Evolutionary conservation across 2,797 vertebrate species (phyloP).

Genomic region (Nyctalus aviator): DNA sequence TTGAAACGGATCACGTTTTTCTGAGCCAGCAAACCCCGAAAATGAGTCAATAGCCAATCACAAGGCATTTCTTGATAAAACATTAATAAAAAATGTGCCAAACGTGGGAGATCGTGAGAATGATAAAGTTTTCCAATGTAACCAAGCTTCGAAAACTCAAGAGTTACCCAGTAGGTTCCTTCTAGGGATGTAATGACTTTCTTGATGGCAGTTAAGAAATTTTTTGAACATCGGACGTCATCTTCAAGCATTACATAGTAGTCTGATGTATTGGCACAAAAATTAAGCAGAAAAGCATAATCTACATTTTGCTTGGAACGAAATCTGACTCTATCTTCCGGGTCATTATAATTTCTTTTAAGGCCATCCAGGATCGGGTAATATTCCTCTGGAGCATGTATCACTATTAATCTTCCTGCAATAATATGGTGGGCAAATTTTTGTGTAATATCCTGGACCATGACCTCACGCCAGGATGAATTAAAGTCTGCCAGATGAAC

Average conservation of each 20-base stretch:
- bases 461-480: conserved; percentile 93
- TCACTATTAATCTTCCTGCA: conserved; percentile 95
- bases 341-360: conserved; percentile 99
- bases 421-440: conserved; percentile 99
- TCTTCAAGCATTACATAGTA: conserved; percentile 99
- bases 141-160: conserved; percentile 98
- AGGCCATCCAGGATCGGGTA: conserved; percentile 96
- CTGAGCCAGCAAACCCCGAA: conserved; percentile 95
- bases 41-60: conserved; percentile 98
- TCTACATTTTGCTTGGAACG: conserved; percentile 99
- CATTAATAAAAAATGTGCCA: conserved; percentile 98
- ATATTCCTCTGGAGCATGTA: conserved; percentile 95
- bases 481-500: conserved; percentile 98
- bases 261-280: conserved; percentile 97
- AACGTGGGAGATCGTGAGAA: conserved; percentile 95
- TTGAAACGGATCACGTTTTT: conserved; percentile 99
- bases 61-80: conserved; percentile 99
- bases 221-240: conserved; percentile 96
- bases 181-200: conserved; percentile 97
- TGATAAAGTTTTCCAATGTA: conserved; percentile 99
- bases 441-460: conserved; percentile 96
- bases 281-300: conserved; percentile 98
- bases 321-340: conserved; percentile 96
- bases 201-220: conserved; percentile 97
- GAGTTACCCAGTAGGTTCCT: conserved; percentile 98